Evolutionary conservation across 2,113 vertebrate species (phyloP).

Genomic region (Saiga tatarica): DNA sequence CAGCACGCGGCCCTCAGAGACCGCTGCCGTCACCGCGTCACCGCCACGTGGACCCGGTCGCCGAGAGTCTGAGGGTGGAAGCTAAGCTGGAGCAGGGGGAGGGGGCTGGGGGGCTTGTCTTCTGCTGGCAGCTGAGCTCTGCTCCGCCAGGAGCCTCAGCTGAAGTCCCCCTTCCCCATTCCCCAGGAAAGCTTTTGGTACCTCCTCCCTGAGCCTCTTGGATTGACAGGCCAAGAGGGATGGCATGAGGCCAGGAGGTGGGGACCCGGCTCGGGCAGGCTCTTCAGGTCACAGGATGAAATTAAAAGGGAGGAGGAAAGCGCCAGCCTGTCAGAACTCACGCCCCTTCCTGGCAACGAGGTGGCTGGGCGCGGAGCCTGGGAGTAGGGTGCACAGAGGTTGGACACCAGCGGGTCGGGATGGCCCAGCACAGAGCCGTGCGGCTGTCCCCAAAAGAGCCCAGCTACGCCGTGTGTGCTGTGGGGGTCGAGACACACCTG

Average conservation of each 20-base stretch:
- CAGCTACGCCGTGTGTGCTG: slow-evolving; percentile 64
- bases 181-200: background rate
- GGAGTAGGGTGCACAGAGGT: background rate
- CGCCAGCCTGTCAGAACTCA: background rate
- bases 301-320: slow-evolving; percentile 73
- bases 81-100: background rate
- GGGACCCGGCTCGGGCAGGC: slow-evolving; percentile 57
- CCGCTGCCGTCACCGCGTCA: accelerated
- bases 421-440: slow-evolving; percentile 64
- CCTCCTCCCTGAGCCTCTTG: background rate
- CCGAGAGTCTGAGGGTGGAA: background rate
- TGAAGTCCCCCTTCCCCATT: background rate
- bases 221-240: slow-evolving; percentile 11
- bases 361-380: slow-evolving; percentile 12
- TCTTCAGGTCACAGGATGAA: slow-evolving; percentile 70
- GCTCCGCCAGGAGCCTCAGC: accelerated
- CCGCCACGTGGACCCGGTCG: accelerated
- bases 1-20: background rate
- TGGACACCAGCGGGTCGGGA: background rate
- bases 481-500: slow-evolving; percentile 69
- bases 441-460: slow-evolving; percentile 74
- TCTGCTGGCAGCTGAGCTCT: background rate
- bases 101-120: background rate
- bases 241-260: slow-evolving; percentile 74
- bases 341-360: background rate